Conservation (phyloP, 2,797 vertebrate species). For the Pipistrellus kuhlii region DNA sequence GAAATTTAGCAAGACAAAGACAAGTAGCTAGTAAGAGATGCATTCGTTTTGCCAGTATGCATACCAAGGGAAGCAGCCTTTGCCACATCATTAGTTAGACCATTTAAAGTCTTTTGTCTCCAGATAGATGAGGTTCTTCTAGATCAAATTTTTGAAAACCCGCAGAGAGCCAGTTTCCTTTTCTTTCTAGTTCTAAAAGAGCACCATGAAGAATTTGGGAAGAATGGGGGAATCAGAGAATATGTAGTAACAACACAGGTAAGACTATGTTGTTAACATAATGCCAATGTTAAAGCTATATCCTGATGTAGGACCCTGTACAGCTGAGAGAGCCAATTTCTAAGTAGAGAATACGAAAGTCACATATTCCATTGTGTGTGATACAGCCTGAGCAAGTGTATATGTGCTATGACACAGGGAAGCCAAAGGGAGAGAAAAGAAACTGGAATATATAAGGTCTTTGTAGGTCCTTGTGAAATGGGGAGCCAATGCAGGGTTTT, state of each 20-base stretch:
- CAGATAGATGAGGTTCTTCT: background rate
- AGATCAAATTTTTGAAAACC: background rate
- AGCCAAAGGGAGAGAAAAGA: background rate
- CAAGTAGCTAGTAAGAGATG: background rate
- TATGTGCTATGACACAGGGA: background rate
- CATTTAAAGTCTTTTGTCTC: background rate
- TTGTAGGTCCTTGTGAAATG: background rate
- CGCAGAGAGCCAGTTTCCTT: background rate
- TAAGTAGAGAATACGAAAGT: background rate
- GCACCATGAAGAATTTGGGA: background rate
- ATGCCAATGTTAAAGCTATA: background rate
- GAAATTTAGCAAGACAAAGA: conserved; percentile 12
- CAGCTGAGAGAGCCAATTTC: background rate
- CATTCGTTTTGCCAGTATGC: background rate
- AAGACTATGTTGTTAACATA: background rate
- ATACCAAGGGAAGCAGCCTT: background rate
- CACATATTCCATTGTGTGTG: background rate
- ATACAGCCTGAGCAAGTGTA: background rate
- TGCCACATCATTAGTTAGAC: background rate
- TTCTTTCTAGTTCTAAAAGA: conserved; percentile 5
- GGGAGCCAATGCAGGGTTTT: background rate
- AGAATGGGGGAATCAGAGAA: background rate
- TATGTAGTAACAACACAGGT: background rate
- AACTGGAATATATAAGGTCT: background rate
- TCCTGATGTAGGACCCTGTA: background rate